Base-by-base conservation (phyloP, 2,797 vertebrate species). In the Ficedula albicollis region DNA sequence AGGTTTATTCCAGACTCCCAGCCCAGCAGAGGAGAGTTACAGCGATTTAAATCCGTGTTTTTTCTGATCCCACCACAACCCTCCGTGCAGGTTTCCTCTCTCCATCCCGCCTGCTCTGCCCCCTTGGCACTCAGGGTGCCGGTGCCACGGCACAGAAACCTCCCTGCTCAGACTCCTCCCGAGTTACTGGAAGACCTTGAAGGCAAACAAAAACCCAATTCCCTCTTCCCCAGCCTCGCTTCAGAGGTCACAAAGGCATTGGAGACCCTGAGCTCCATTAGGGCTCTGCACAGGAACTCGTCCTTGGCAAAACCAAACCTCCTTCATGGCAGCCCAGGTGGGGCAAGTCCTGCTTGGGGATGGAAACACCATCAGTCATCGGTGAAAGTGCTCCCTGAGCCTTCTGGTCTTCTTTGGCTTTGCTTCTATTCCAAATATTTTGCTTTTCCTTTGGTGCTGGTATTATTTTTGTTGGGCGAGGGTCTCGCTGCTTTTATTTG, bases 341-440 rank as follows among this genome's bases (percentile, higher is more conserved):
- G 77, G 91, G 56, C 73, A 32, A n/a, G 74, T 10, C 92, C 67
- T 41, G 67, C 51, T 26, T 15, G 6, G 76, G 64, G 79, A 70
- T 17, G 25, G 30, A 87, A 91, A 44, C n/a, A 74, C 11, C 89
- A 67, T 88, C 25, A 67, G 56, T 84, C 84, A 55, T 23, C 6
- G 29, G 38, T 77, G 89, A 63, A 93, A 84, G 88, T 39, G 1
- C 64, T 87, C 68, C 5, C 17, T 5, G 18, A 88, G 88, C 72
- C 51, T 63, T 69, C 87, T 55, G 73, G n/a, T 76, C 84, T 56
- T 30, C 75, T 70, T 78, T 87, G 69, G 68, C 89, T 87, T 66
- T 46, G 64, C 70, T 87, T 43, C 56, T 41, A 48, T 30, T 76
- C 76, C 34, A 93, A 94, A 93, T 83, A 82, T 91, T 96, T 93